phyloP scores from a whole-genome alignment of 1,140 invertebrate species.

The Lucilia sericata region DNA sequence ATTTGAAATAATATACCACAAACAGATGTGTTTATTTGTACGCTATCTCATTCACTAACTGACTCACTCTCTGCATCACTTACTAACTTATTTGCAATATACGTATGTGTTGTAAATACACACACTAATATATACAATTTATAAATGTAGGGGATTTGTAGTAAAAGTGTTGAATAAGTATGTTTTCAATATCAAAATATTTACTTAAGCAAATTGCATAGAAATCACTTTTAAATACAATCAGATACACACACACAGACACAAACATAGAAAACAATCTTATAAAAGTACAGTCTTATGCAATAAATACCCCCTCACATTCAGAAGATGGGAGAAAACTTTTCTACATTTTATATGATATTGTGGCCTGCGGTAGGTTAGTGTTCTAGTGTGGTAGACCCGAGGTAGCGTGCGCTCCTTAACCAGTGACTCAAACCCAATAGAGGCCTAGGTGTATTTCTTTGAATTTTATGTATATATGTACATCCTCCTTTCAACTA shows the following conservation, averaged over 20 bases:
- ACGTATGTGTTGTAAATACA: not conserved
- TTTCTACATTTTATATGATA: too few relatives aligned
- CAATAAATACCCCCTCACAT: not conserved
- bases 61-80: not conserved
- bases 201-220: conserved; percentile 38
- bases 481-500: too few relatives aligned
- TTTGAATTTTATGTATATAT: too few relatives aligned
- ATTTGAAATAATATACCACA: conserved; percentile 28
- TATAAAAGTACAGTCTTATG: not conserved
- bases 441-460: too few relatives aligned
- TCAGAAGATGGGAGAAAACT: too few relatives aligned
- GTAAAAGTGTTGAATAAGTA: conserved; percentile 34
- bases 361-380: too few relatives aligned
- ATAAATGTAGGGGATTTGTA: conserved; percentile 14
- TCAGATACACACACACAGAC: not conserved
- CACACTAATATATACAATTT: not conserved
- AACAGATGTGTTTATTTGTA: conserved; percentile 40
- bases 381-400: too few relatives aligned
- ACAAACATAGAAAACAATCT: not conserved
- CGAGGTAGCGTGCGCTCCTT: too few relatives aligned
- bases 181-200: conserved; percentile 41
- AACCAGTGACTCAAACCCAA: too few relatives aligned
- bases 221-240: conserved; percentile 39
- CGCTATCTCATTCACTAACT: not conserved
- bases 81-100: not conserved